Evolutionary conservation across 1,140 invertebrate species (phyloP).

Genomic region (Charaxes varanes): DNA sequence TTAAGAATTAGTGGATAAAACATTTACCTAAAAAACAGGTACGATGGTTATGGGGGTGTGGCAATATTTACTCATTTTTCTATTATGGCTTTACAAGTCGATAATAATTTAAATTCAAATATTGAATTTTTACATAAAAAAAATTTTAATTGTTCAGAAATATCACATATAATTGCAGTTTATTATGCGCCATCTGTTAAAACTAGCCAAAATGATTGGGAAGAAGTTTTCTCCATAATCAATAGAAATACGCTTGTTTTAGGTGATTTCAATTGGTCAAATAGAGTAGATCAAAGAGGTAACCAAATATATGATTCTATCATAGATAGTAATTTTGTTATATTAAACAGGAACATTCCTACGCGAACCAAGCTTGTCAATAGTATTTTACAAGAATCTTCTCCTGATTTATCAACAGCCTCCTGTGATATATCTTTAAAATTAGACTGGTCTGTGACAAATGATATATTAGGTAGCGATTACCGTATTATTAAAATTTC

Average conservation of each 20-base stretch:
- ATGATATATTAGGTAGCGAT: slow-evolving; percentile 4
- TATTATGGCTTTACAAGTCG: too few relatives aligned
- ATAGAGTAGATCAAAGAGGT: too few relatives aligned
- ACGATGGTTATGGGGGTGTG: slow-evolving; percentile 9
- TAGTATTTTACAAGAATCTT: background rate
- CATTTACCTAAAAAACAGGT: slow-evolving; percentile 4
- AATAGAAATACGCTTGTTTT: background rate
- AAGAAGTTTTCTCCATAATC: slow-evolving; percentile 1
- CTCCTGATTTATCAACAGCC: too few relatives aligned
- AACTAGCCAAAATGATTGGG: background rate
- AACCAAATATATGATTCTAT: too few relatives aligned
- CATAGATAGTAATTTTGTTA: slow-evolving; percentile 7
- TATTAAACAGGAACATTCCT: background rate
- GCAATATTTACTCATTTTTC: slow-evolving; percentile 9
- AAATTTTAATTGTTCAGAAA: slow-evolving; percentile 4
- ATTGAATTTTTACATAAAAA: slow-evolving; percentile 6
- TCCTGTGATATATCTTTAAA: too few relatives aligned
- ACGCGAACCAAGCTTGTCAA: slow-evolving; percentile 1
- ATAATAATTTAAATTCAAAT: slow-evolving; percentile 1
- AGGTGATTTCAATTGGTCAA: too few relatives aligned
- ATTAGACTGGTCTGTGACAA: background rate
- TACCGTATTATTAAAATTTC: background rate
- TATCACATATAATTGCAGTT: background rate
- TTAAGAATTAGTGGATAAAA: slow-evolving; percentile 9
- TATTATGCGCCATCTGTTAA: background rate